Evolutionary conservation across 2,888 invertebrate species (phyloP), one percentile per base, ranked within the genome.

Genomic region (Biston betularia): DNA sequence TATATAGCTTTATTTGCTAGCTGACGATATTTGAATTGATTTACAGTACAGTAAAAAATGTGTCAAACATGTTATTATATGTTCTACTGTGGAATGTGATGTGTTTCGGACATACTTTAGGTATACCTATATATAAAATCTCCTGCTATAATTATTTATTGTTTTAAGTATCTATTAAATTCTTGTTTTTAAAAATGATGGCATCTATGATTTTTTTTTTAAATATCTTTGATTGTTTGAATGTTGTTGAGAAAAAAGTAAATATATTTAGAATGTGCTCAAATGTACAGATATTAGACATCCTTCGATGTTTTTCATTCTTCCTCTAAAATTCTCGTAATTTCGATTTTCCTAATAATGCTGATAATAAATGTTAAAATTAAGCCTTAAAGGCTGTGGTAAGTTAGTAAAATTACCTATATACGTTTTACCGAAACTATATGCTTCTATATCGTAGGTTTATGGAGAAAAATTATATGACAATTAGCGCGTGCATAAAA

Each of bases 351-450:
- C 75, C 76, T 77, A 77, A 78, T 76, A 73, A 63, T 45, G 77
- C 79, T 79, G 81, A 84, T 84, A 84, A 82, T 84, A 85, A 83
- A 69, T 57, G 63, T 61, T 80, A 79, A 77, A 65, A 76, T 73
- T 75, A 81, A 88, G 92, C 92, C 91, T 89, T 85, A 75, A 80
- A 81, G 90, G 92, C 90, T 90, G 89, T 90, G 89, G 82, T 88
- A 81, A 82, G 71, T 79, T 68, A 71, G 57, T 54, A 65, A 64
- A 69, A 38, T 66, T 49, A 63, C 68, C 66, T 66, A 68, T 38
- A 38, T 8, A 70, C 24, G 67, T 65, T 63, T 70, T 45, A 71
- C 58, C 63, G 50, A 71, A 69, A 68, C 42, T 59, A 49, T 67
- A 69, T 69, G 71, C 68, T 74, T 70, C 65, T 71, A 72, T 72